Conservation (phyloP, 2,113 vertebrate species). For the Otis tarda region DNA sequence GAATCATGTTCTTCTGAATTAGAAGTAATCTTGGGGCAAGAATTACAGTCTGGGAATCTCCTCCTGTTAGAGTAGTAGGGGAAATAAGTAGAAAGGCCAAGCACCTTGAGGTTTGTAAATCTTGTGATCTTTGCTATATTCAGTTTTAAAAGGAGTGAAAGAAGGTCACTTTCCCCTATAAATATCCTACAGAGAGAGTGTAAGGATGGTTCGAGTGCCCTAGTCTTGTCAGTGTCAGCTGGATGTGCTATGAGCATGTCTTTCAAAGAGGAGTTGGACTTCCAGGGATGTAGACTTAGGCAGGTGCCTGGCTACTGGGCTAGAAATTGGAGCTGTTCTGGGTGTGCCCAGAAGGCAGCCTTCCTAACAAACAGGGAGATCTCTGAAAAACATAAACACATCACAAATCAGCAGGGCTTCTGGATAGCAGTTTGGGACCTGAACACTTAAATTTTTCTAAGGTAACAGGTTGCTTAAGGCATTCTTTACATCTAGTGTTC, state of each 20-base stretch:
- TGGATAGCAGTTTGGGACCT: background rate
- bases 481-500: background rate
- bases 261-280: background rate
- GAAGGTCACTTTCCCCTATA: background rate
- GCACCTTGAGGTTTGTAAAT: background rate
- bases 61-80: background rate
- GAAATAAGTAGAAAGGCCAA: background rate
- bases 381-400: background rate
- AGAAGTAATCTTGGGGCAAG: background rate
- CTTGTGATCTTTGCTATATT: conserved; percentile 2
- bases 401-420: background rate
- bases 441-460: background rate
- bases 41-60: background rate
- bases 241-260: background rate
- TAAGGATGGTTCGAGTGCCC: background rate
- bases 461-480: background rate
- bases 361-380: background rate
- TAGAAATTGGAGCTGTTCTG: background rate
- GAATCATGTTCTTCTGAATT: background rate
- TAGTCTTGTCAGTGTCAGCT: background rate
- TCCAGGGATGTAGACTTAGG: background rate
- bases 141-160: background rate
- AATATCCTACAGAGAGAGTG: background rate
- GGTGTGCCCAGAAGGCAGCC: background rate
- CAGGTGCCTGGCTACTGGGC: background rate